A percentile compares a stretch with the other conserved stretches of the same genome.
phyloP scores from a whole-genome alignment of 2,113 vertebrate species.

The Gallinago jamesoni region DNA sequence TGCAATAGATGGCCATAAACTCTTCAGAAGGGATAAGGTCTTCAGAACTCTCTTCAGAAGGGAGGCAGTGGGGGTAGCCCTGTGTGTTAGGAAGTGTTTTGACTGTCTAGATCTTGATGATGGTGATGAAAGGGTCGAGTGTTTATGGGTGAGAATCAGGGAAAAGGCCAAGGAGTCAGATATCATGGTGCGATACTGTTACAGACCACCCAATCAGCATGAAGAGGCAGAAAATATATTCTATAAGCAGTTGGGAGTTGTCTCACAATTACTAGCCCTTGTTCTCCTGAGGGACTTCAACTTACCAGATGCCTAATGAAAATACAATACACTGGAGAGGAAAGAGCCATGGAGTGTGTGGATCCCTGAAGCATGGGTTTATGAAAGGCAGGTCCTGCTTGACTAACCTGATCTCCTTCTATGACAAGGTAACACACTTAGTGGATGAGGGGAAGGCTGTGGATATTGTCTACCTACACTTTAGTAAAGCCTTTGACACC shows the following conservation, averaged over 20 bases:
- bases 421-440: not conserved
- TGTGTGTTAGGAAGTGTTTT: not conserved
- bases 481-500: too few relatives aligned
- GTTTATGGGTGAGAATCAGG: not conserved
- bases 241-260: not conserved
- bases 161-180: not conserved
- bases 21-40: not conserved
- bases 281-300: not conserved
- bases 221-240: not conserved
- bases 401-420: not conserved
- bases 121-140: too few relatives aligned
- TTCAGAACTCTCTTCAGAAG: not conserved
- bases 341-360: not conserved
- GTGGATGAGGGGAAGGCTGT: not conserved
- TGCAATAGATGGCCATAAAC: not conserved
- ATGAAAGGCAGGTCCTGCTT: not conserved
- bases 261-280: not conserved
- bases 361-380: not conserved
- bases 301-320: not conserved
- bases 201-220: not conserved
- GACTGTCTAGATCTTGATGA: not conserved
- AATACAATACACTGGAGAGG: not conserved
- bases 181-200: not conserved
- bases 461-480: not conserved
- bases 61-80: fast-evolving